These are phyloP conservation scores for Regulus satrapa DNA, from an alignment of 2,113 vertebrate species.

Conservation along the genomic window DNA sequence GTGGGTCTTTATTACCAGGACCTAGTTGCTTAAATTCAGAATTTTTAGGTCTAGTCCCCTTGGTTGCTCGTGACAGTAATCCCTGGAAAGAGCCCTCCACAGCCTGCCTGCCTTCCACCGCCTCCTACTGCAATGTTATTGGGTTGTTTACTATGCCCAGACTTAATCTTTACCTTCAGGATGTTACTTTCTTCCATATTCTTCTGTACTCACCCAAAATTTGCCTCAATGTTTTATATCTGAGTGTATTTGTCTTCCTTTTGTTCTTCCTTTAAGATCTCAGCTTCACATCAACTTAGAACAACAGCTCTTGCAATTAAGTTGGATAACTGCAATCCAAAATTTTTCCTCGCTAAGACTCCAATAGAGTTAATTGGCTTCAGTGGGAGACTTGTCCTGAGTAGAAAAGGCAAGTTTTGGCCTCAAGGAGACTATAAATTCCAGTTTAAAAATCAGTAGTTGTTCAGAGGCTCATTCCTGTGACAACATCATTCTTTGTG, in stretches of 20 bases:
- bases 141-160: neutral
- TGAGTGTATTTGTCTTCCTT: neutral
- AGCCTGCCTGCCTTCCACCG: neutral
- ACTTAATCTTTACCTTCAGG: neutral
- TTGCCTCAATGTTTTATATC: neutral
- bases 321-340: neutral
- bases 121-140: neutral
- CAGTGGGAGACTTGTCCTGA: constrained; percentile 22
- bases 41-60: neutral
- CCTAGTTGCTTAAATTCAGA: neutral
- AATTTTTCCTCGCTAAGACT: neutral
- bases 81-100: neutral
- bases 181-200: neutral
- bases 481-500: neutral
- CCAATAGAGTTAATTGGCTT: constrained; percentile 36
- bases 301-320: neutral
- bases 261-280: neutral
- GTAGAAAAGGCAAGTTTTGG: constrained; percentile 4
- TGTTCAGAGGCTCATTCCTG: constrained; percentile 13
- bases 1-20: neutral
- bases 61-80: neutral
- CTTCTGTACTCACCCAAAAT: neutral
- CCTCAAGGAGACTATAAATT: constrained; percentile 8
- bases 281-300: neutral
- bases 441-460: constrained; percentile 29